Evolutionary conservation across 1,140 invertebrate species (phyloP).

Genomic region (Diplogasteroides magnus): DNA sequence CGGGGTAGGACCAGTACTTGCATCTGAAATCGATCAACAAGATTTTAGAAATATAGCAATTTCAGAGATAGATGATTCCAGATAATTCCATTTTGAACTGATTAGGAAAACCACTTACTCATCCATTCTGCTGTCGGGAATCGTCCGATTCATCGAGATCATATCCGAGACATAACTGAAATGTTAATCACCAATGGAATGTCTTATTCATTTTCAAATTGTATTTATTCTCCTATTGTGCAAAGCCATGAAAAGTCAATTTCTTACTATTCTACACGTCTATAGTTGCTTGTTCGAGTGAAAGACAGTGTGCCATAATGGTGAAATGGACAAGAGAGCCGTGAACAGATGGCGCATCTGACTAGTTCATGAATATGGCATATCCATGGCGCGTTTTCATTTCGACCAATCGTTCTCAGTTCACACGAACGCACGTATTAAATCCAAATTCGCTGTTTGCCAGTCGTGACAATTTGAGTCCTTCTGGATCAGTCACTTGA

Average conservation of each 20-base stretch:
- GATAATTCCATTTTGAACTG: not conserved
- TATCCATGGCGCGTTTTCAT: too few relatives aligned
- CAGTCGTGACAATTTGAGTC: conserved; percentile 29
- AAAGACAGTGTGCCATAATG: too few relatives aligned
- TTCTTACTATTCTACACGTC: too few relatives aligned
- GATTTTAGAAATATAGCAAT: conserved; percentile 11
- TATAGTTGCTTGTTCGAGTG: too few relatives aligned
- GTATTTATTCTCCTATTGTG: too few relatives aligned
- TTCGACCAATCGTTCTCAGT: too few relatives aligned
- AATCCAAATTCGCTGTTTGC: conserved; percentile 48
- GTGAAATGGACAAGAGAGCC: too few relatives aligned
- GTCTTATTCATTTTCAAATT: too few relatives aligned
- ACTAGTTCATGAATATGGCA: too few relatives aligned
- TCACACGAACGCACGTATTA: conserved; percentile 33
- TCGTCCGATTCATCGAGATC: conserved; percentile 78
- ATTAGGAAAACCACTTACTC: conserved; percentile 32
- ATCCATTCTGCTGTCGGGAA: conserved; percentile 74
- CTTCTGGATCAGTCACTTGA: conserved; percentile 30
- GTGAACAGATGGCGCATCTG: too few relatives aligned
- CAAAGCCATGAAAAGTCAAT: too few relatives aligned
- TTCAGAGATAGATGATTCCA: not conserved
- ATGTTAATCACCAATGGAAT: too few relatives aligned
- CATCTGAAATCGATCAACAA: conserved; percentile 64
- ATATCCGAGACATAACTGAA: conserved; percentile 71
- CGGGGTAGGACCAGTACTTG: conserved; percentile 91